phyloP scores from a whole-genome alignment of 2,797 vertebrate species.

The Vultur gryphus region DNA sequence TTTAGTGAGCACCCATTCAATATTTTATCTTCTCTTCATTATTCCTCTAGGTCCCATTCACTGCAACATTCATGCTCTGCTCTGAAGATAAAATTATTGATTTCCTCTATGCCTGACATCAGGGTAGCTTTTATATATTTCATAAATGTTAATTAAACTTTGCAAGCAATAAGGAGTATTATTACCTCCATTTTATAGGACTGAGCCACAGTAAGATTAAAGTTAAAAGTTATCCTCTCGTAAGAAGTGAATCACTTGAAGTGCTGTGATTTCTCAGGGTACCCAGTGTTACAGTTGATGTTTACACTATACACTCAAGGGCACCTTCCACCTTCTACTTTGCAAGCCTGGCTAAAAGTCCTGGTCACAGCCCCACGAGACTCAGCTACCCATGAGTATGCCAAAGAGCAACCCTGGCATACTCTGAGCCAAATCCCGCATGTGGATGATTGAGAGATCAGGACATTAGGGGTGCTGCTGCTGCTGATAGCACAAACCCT shows the following conservation, averaged over 20 bases:
- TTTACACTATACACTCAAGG: neutral
- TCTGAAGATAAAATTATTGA: neutral
- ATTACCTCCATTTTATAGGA: neutral
- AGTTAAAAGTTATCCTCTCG: neutral
- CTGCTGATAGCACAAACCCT: neutral
- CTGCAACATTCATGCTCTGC: neutral
- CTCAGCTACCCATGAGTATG: neutral
- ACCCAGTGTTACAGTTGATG: accelerated
- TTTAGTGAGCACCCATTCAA: neutral
- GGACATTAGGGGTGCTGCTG: neutral
- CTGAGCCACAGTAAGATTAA: neutral
- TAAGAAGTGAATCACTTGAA: neutral
- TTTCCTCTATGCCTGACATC: neutral
- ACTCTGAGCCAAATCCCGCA: neutral
- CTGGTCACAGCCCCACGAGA: neutral
- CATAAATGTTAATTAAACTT: neutral
- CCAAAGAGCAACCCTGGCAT: neutral
- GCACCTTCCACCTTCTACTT: neutral
- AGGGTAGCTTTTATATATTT: neutral
- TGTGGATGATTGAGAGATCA: neutral
- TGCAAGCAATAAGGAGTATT: neutral
- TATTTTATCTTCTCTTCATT: neutral
- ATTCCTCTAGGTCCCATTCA: neutral
- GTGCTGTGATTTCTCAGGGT: neutral
- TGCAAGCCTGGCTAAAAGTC: neutral